phyloP scores from a whole-genome alignment of 2,888 invertebrate species.

The Melieria picta region DNA sequence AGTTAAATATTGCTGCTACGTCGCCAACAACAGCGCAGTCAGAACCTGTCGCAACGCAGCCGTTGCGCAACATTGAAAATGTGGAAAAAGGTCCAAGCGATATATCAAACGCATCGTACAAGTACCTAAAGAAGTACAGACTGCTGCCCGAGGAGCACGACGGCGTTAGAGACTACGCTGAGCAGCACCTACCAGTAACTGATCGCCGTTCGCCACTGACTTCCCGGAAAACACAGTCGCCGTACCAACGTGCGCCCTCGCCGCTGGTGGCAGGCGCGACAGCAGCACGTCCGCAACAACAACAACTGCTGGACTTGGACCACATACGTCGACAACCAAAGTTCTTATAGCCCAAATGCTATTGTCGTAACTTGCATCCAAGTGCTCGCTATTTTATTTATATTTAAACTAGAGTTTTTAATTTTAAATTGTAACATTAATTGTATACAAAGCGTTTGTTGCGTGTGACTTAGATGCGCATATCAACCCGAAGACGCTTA shows the following conservation, averaged over 20 bases:
- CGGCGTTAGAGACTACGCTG: conserved; percentile 34
- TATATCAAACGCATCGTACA: conserved; percentile 62
- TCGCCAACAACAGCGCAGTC: background rate
- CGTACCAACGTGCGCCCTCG: conserved; percentile 39
- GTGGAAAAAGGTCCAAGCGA: conserved; percentile 52
- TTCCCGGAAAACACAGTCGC: conserved; percentile 36
- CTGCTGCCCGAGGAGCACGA: conserved; percentile 55
- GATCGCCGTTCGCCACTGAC: conserved; percentile 22
- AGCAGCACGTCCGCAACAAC: conserved; percentile 12
- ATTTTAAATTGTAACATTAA: too few species aligned
- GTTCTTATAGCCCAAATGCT: conserved; percentile 47
- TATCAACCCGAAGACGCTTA: too few species aligned
- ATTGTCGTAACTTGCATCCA: too few species aligned
- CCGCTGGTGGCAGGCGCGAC: conserved; percentile 34
- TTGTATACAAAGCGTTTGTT: too few species aligned
- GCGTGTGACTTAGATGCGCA: too few species aligned
- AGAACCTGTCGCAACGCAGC: conserved; percentile 30
- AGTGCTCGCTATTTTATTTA: too few species aligned
- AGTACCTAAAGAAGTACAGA: conserved; percentile 60
- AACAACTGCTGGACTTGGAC: conserved; percentile 57
- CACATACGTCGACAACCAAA: conserved; percentile 60
- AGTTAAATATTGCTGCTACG: conserved; percentile 40
- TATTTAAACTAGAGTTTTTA: too few species aligned
- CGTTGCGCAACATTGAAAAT: conserved; percentile 52
- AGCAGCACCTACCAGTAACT: background rate